phyloP scores from a whole-genome alignment of 2,888 invertebrate genomes.

The Timandra comae region DNA sequence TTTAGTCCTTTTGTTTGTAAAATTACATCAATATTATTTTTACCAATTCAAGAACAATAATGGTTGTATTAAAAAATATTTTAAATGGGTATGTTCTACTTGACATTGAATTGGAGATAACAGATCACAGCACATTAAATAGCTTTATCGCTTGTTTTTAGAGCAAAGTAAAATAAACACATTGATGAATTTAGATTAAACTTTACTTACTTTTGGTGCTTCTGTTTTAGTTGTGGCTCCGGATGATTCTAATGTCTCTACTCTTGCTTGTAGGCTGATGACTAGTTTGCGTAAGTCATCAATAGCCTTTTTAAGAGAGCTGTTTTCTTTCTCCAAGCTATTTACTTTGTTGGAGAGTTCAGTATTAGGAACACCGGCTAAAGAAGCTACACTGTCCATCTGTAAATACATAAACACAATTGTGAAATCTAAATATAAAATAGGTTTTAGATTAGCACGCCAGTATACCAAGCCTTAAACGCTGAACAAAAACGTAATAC shows the following conservation, averaged over 20 bases:
- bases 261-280: conserved; percentile 64
- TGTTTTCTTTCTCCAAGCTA: conserved; percentile 77
- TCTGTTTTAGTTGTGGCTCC: conserved; percentile 31
- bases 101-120: no score
- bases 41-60: no score
- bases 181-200: no score
- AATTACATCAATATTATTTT: no score
- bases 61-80: no score
- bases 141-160: no score
- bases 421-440: neutral
- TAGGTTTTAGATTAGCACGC: neutral
- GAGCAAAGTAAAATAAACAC: no score
- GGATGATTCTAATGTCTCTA: conserved; percentile 54
- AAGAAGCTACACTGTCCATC: conserved; percentile 80
- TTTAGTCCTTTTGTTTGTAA: no score
- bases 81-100: no score
- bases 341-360: conserved; percentile 75
- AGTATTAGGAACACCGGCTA: conserved; percentile 73
- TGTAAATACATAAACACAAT: conserved; percentile 50
- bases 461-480: neutral
- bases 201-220: conserved; percentile 38
- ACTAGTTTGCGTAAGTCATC: conserved; percentile 64
- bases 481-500: neutral
- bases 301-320: conserved; percentile 65
- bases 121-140: no score